Percentiles rank a stretch among this genome's conserved stretches.
phyloP scores from a whole-genome alignment of 2,888 invertebrate species.

The Matsumyia berberina region DNA sequence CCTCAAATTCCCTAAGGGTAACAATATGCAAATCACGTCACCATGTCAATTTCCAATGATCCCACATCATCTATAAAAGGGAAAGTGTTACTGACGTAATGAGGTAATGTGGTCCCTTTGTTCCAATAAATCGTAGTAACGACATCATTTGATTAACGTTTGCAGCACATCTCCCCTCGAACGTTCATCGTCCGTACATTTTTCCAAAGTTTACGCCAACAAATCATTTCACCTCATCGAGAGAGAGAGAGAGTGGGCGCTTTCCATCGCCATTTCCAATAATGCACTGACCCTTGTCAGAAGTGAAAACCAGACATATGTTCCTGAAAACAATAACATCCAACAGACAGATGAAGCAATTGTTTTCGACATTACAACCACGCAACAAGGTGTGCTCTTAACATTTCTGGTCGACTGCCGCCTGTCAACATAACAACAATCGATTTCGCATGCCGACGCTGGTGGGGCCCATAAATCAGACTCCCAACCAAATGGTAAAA shows the following conservation, averaged over 20 bases:
- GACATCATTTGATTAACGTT: constrained; percentile 2
- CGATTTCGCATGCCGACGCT: constrained; percentile 30
- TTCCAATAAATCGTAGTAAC: constrained; percentile 3
- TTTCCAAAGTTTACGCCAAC: not conserved
- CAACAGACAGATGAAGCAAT: constrained; percentile 15
- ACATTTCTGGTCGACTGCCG: constrained; percentile 30
- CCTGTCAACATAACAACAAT: constrained; percentile 13
- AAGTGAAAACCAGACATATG: not conserved
- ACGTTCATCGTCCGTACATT: not conserved
- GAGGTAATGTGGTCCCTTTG: not conserved
- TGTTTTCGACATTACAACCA: constrained; percentile 2
- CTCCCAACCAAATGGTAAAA: constrained; percentile 4
- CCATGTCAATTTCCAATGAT: not conserved
- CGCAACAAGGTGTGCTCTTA: constrained; percentile 37
- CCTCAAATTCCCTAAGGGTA: not conserved
- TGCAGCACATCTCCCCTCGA: no score
- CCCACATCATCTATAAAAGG: constrained; percentile 1
- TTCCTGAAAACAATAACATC: not conserved
- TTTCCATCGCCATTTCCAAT: not conserved
- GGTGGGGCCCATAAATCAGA: constrained; percentile 34
- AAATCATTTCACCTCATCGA: not conserved
- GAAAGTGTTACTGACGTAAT: not conserved
- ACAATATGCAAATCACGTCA: constrained; percentile 4
- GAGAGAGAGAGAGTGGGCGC: not conserved
- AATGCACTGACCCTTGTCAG: constrained; percentile 12